Conservation (phyloP, 2,888 invertebrate genomes). For the Leptothorax acervorum region DNA sequence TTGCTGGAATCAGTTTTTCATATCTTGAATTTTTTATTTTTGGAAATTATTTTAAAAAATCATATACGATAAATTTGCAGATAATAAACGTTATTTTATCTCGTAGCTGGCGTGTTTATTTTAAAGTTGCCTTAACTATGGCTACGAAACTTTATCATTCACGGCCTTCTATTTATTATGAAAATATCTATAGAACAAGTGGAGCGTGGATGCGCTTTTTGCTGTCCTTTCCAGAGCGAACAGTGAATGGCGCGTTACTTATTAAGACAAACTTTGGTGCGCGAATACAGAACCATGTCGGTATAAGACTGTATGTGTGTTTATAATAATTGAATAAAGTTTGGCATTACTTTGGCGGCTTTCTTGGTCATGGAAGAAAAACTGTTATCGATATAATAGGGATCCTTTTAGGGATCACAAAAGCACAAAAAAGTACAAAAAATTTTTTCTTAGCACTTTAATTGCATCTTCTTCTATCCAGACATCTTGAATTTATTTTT, state of each 20-base stretch:
- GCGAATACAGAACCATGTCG: neutral
- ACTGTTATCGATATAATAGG: neutral
- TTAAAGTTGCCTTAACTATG: neutral
- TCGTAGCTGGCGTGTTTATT: neutral
- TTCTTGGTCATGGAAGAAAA: neutral
- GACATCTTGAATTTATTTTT: neutral
- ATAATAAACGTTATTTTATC: slow-evolving; percentile 19
- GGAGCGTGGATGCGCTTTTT: slow-evolving; percentile 13
- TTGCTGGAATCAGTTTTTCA: neutral
- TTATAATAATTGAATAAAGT: neutral
- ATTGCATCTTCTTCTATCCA: neutral
- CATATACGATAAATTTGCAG: slow-evolving; percentile 7
- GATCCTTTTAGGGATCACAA: neutral
- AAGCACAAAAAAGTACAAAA: neutral
- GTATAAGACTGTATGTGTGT: neutral
- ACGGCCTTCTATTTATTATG: neutral
- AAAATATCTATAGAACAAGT: slow-evolving; percentile 9
- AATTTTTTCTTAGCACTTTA: neutral
- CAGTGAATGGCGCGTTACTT: neutral
- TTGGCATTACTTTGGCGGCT: neutral
- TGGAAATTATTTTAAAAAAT: neutral
- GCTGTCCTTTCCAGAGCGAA: slow-evolving; percentile 9
- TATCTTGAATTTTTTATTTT: neutral
- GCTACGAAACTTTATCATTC: slow-evolving; percentile 17
- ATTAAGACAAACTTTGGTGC: neutral